Evolutionary conservation across 2,113 vertebrate species (phyloP).

Genomic region (Gobiocypris rarus): DNA sequence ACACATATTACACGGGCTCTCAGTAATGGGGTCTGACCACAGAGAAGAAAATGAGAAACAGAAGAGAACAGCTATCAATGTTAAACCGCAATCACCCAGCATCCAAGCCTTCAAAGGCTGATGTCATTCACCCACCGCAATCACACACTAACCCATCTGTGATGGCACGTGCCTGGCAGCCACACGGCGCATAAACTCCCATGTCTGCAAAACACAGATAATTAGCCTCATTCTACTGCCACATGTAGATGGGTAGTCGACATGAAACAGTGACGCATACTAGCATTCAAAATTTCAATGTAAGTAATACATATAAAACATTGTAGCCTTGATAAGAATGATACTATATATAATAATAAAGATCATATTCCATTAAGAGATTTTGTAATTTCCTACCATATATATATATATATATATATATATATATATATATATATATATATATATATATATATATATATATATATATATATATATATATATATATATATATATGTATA

Average conservation of each 20-base stretch:
- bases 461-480: no score
- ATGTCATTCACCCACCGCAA: slow-evolving; percentile 2
- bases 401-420: no score
- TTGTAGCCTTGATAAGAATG: no score
- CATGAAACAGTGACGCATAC: neutral
- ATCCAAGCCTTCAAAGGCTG: neutral
- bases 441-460: no score
- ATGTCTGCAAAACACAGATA: neutral
- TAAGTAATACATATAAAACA: neutral
- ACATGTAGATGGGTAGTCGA: neutral
- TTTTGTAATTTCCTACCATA: no score
- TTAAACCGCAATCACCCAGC: neutral
- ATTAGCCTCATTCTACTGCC: slow-evolving; percentile 11
- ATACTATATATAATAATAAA: no score
- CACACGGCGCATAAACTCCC: neutral
- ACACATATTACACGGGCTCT: slow-evolving; percentile 71
- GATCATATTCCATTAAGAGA: no score
- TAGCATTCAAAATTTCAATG: no score
- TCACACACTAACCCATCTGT: slow-evolving; percentile 10
- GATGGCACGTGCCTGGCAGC: neutral
- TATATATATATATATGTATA: no score
- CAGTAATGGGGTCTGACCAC: slow-evolving; percentile 63
- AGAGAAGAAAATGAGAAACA: slow-evolving; percentile 6
- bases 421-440: no score
- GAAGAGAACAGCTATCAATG: neutral